Conservation (phyloP, 2,888 invertebrate species). For the Drosophila histrio region DNA sequence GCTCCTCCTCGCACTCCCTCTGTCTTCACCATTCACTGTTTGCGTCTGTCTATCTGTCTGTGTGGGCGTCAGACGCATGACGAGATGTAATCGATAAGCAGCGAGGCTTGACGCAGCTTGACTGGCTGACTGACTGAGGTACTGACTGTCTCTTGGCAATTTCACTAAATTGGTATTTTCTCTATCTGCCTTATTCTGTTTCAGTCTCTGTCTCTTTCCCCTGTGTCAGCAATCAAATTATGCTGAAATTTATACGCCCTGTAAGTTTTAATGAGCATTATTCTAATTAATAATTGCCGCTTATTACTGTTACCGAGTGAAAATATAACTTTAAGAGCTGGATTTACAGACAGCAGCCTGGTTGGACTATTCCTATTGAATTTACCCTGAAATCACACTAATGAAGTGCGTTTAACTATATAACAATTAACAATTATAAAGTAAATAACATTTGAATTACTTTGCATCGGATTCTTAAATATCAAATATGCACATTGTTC, state of each 20-base stretch:
- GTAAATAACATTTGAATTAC: background rate
- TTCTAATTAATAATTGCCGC: constrained; percentile 65
- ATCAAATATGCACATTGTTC: background rate
- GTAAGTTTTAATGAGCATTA: constrained; percentile 69
- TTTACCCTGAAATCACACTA: background rate
- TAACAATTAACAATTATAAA: too few relatives aligned
- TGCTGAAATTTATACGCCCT: constrained; percentile 59
- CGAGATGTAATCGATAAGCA: constrained; percentile 75
- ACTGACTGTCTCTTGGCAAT: constrained; percentile 54
- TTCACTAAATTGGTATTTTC: constrained; percentile 58
- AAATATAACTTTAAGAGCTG: constrained; percentile 2
- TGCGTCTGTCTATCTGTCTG: constrained; percentile 6
- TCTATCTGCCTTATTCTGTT: background rate
- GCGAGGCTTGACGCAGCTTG: constrained; percentile 53
- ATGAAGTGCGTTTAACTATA: background rate
- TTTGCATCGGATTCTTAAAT: background rate
- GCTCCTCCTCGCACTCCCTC: background rate
- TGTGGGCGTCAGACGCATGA: constrained; percentile 45
- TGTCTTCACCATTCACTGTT: background rate
- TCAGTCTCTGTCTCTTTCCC: background rate
- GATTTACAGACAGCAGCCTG: background rate
- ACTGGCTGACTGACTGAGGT: constrained; percentile 34
- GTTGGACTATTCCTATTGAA: background rate
- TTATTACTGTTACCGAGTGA: constrained; percentile 22
- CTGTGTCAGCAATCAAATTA: constrained; percentile 61